phyloP scores from a whole-genome alignment of 2,888 invertebrate species.

The Macrosiphum euphorbiae region DNA sequence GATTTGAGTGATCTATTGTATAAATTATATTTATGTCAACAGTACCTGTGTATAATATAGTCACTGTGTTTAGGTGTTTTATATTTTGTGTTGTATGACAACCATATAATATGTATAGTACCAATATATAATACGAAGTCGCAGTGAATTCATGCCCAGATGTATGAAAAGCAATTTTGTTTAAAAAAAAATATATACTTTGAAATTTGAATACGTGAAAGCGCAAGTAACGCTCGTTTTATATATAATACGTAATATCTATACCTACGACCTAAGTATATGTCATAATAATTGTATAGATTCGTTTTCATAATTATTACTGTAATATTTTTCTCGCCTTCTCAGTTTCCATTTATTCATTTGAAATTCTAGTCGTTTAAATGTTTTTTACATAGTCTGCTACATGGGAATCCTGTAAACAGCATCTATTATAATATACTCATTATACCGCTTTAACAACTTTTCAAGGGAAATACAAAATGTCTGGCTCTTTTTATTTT shows the following conservation, averaged over 20 bases:
- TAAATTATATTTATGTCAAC: not conserved
- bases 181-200: not conserved
- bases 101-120: not conserved
- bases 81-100: slow-evolving; percentile 13
- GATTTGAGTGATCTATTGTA: slow-evolving; percentile 27
- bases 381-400: not conserved
- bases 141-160: not conserved
- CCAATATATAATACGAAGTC: not conserved
- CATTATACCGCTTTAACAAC: not conserved
- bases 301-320: not conserved
- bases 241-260: not conserved
- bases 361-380: not conserved
- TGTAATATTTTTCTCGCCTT: not conserved
- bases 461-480: not conserved
- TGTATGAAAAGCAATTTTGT: not conserved
- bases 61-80: not conserved
- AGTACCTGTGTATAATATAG: not conserved
- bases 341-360: not conserved
- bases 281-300: not conserved
- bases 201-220: not conserved
- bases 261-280: too few relatives aligned
- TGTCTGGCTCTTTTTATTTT: not conserved
- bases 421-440: not conserved
- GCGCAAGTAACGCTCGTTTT: not conserved
- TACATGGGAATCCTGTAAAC: not conserved